Base-by-base conservation (phyloP, 1,140 invertebrate species). In the Sitodiplosis mosellana region DNA sequence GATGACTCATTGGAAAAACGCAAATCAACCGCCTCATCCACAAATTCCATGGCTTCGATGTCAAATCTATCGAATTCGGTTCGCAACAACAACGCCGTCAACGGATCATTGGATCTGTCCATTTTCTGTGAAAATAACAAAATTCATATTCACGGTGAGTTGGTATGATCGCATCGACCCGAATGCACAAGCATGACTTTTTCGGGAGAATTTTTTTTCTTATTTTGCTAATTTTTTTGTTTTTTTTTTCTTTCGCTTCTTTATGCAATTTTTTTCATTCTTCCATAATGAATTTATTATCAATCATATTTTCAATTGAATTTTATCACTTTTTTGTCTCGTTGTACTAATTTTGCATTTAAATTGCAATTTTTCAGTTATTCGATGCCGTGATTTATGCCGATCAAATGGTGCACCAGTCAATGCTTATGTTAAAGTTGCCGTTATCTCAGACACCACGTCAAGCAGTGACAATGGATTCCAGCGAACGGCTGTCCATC, bases 401-500 rank as follows among this genome's bases (percentile, higher is more conserved):
- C 60, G 64, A 34, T 45, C 55, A 0, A 63, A 65, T 50, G 63
- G 59, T 45, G 54, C 56, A 46, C 56, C 58, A 47, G 54, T 71
- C 11, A 70, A 71, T 54, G 67, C 69, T 27, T 71, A 71, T 53
- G 65, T 71, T n/a, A 71, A 71, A 17, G 43, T 50, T 18, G 48
- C 17, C 36, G 33, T 43, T 18, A 17, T 44, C 33, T 34, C 42
- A 45, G 37, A 27, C 27, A 27, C 46, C 18, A 43, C 49, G 38
- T 42, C n/a, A 42, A 42, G 1, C 51, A 46, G 52, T 22, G 49
- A 57, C 38, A 54, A 52, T 42, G 52, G 57, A 27, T 64, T 63
- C 46, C 69, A 71, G 55, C 57, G 69, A 21, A 71, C 69, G 0
- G 64, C 68, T 34, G 69, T 71, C 11, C 68, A 70, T 54, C 59